Percentiles rank a stretch among this genome's conserved stretches.
Evolutionary conservation across 2,888 invertebrate species (phyloP).

Genomic region (Adelognathus sp.): DNA sequence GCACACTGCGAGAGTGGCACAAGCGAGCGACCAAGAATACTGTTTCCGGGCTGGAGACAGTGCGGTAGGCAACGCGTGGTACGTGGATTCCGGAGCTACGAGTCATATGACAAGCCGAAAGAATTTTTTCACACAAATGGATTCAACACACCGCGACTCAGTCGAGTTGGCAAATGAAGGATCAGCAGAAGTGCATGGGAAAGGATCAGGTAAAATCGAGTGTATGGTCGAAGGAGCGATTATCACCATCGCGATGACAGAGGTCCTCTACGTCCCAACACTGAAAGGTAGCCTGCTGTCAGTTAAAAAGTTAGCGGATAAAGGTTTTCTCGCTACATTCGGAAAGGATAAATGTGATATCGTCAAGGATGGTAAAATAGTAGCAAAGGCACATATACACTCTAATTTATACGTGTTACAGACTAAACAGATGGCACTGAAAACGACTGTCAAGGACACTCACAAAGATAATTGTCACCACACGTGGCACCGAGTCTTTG

Average conservation of each 20-base stretch:
- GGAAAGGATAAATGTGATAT: constrained; percentile 46
- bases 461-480: constrained; percentile 47
- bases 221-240: constrained; percentile 45
- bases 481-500: constrained; percentile 62
- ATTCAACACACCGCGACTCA: too few species aligned
- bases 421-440: neutral
- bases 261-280: constrained; percentile 61
- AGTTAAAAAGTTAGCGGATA: constrained; percentile 50
- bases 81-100: constrained; percentile 59
- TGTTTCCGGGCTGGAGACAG: neutral
- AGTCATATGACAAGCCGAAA: constrained; percentile 55
- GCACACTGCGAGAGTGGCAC: neutral
- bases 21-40: neutral
- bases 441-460: constrained; percentile 6
- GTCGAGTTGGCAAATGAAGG: too few species aligned
- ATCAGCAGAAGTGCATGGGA: too few species aligned
- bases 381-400: too few species aligned
- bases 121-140: constrained; percentile 30
- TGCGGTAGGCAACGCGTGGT: constrained; percentile 33
- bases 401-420: neutral
- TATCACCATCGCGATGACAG: constrained; percentile 45
- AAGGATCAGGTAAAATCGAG: constrained; percentile 47
- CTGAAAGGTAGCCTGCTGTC: constrained; percentile 60
- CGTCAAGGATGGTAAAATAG: too few species aligned
- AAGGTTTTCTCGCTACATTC: constrained; percentile 53